These are phyloP conservation scores for Drosophila histrio DNA, from an alignment of 2,888 invertebrate species.

Conservation along the genomic window DNA sequence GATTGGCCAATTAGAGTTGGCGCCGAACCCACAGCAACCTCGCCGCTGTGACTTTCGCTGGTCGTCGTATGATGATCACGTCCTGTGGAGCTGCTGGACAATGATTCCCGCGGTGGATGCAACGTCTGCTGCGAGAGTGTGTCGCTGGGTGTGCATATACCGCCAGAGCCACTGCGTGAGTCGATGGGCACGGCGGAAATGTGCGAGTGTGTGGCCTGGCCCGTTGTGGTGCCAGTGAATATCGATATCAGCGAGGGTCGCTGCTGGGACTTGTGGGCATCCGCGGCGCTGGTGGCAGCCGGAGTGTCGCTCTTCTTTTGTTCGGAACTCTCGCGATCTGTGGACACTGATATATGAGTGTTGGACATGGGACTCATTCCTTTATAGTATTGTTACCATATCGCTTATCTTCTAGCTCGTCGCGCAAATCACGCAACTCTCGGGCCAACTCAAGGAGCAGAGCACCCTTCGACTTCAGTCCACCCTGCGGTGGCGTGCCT, in stretches of 20 bases:
- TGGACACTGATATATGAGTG: conserved; percentile 49
- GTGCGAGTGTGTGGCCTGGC: conserved; percentile 83
- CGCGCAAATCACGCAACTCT: conserved; percentile 93
- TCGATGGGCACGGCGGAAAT: conserved; percentile 83
- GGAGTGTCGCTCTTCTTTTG: conserved; percentile 84
- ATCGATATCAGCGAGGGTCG: conserved; percentile 89
- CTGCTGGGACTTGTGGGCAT: conserved; percentile 86
- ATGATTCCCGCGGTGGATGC: conserved; percentile 85
- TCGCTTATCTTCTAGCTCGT: conserved; percentile 91
- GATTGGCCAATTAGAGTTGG: conserved; percentile 75
- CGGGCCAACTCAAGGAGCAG: conserved; percentile 93
- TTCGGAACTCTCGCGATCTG: conserved; percentile 83
- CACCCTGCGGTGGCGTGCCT: conserved; percentile 90
- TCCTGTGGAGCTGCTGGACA: conserved; percentile 87
- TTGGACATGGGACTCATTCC: too few relatives aligned
- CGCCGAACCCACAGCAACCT: conserved; percentile 76
- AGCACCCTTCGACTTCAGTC: conserved; percentile 91
- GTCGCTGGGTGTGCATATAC: conserved; percentile 84
- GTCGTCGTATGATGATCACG: conserved; percentile 83
- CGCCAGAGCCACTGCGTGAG: conserved; percentile 84
- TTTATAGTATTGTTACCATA: conserved; percentile 81
- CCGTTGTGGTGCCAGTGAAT: conserved; percentile 86
- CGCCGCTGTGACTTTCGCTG: conserved; percentile 84
- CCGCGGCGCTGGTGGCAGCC: conserved; percentile 84
- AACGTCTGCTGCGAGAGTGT: conserved; percentile 84